These are phyloP conservation scores for Staurois parvus DNA, from an alignment of 2,797 vertebrate genomes.

Conservation along the genomic window DNA sequence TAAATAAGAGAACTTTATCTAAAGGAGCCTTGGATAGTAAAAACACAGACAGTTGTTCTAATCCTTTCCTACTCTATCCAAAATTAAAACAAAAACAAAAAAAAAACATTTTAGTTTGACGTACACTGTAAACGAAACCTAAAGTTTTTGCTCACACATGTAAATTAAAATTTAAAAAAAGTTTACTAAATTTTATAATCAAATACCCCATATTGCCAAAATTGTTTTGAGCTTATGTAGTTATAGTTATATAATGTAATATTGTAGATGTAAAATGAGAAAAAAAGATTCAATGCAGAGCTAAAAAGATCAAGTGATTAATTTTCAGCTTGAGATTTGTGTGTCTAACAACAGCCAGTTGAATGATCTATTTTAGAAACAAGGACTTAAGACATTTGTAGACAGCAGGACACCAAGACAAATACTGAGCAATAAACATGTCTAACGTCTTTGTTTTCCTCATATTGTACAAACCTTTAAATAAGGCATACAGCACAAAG, in stretches of 20 bases:
- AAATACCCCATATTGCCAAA: no score
- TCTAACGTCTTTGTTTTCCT: slow-evolving; percentile 37
- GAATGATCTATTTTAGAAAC: slow-evolving; percentile 21
- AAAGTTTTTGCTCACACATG: no score
- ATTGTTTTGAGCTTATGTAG: background rate
- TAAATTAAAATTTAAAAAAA: no score
- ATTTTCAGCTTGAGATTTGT: background rate
- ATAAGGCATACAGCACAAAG: slow-evolving; percentile 48
- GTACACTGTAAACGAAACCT: no score
- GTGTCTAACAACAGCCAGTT: background rate
- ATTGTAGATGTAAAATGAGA: background rate
- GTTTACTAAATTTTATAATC: no score
- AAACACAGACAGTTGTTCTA: no score
- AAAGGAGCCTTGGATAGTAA: no score
- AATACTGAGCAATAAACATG: slow-evolving; percentile 35
- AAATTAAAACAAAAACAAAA: no score
- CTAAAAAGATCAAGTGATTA: background rate
- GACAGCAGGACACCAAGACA: slow-evolving; percentile 23
- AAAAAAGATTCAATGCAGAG: background rate
- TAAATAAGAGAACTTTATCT: no score
- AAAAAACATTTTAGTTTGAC: no score
- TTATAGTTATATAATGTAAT: background rate
- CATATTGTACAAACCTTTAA: slow-evolving; percentile 54
- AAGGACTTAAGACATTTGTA: slow-evolving; percentile 9
- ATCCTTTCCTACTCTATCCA: no score